These are phyloP conservation scores for Phyllopteryx taeniolatus DNA, from an alignment of 2,113 vertebrate genomes.

Conservation along the genomic window DNA sequence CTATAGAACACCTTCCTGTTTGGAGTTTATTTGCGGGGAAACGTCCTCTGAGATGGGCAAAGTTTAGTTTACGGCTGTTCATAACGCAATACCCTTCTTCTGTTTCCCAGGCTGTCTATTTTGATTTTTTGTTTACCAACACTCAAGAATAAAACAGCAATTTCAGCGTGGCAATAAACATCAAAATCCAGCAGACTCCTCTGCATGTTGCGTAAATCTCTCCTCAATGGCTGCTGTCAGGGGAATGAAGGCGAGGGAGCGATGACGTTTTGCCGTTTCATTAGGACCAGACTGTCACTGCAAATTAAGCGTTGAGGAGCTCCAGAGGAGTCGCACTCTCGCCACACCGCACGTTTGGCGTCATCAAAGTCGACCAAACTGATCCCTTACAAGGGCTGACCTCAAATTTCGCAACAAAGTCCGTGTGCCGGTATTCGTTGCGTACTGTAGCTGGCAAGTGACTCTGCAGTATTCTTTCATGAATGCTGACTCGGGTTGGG, in stretches of 20 bases:
- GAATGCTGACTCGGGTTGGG: constrained; percentile 14
- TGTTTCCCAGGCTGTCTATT: constrained; percentile 34
- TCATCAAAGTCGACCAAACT: constrained; percentile 25
- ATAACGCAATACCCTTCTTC: constrained; percentile 10
- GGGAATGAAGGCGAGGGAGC: constrained; percentile 18
- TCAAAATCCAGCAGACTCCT: constrained; percentile 27
- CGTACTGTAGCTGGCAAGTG: background rate
- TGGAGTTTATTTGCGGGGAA: constrained; percentile 17
- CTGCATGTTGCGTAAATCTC: constrained; percentile 7
- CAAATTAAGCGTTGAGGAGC: constrained; percentile 5
- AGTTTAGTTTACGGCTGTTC: constrained; percentile 34
- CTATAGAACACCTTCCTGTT: constrained; percentile 2
- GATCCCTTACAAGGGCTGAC: background rate
- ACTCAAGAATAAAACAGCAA: constrained; percentile 41
- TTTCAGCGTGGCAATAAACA: constrained; percentile 51
- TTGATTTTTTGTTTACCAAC: constrained; percentile 57
- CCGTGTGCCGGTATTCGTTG: constrained; percentile 1
- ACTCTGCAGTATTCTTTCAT: constrained; percentile 3
- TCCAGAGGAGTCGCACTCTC: constrained; percentile 9
- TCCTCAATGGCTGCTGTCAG: constrained; percentile 14
- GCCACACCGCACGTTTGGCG: constrained; percentile 50
- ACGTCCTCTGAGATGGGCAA: constrained; percentile 15
- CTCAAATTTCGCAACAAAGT: background rate
- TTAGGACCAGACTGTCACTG: constrained; percentile 7
- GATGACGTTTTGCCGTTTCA: constrained; percentile 31